phyloP scores from a whole-genome alignment of 1,140 invertebrate species.

The Mactra quadrangularis region DNA sequence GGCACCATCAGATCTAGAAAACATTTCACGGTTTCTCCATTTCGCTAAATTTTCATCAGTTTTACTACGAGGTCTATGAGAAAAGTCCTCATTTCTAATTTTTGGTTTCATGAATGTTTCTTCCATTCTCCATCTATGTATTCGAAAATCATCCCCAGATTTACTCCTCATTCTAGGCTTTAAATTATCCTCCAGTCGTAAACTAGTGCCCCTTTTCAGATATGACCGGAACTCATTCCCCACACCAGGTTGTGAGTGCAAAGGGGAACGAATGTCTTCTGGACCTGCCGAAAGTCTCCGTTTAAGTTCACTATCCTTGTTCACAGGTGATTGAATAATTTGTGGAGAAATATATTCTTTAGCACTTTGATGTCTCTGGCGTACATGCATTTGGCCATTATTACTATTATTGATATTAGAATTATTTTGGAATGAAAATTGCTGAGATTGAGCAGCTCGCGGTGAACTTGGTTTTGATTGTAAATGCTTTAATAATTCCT shows the following conservation, averaged over 20 bases:
- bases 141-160: constrained; percentile 77
- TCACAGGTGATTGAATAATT: background rate
- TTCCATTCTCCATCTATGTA: constrained; percentile 74
- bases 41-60: constrained; percentile 72
- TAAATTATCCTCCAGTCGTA: constrained; percentile 36
- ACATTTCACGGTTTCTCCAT: constrained; percentile 70
- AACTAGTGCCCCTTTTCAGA: background rate
- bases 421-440: constrained; percentile 60
- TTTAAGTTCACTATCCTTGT: constrained; percentile 69
- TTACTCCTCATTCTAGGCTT: constrained; percentile 75
- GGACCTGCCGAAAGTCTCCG: constrained; percentile 76
- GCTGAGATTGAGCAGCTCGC: constrained; percentile 46
- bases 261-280: constrained; percentile 38
- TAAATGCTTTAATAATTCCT: constrained; percentile 58
- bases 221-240: constrained; percentile 19
- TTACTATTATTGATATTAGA: constrained; percentile 27
- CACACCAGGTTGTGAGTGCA: background rate
- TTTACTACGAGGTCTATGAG: constrained; percentile 67
- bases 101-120: constrained; percentile 77
- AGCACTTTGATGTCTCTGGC: constrained; percentile 50
- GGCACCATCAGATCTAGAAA: constrained; percentile 83
- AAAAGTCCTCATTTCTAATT: constrained; percentile 75
- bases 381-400: background rate
- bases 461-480: constrained; percentile 51
- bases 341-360: constrained; percentile 25